Evolutionary conservation across 2,113 vertebrate species (phyloP), one percentile per base, ranked within the genome.

Genomic region (Lampris megalopsis): DNA sequence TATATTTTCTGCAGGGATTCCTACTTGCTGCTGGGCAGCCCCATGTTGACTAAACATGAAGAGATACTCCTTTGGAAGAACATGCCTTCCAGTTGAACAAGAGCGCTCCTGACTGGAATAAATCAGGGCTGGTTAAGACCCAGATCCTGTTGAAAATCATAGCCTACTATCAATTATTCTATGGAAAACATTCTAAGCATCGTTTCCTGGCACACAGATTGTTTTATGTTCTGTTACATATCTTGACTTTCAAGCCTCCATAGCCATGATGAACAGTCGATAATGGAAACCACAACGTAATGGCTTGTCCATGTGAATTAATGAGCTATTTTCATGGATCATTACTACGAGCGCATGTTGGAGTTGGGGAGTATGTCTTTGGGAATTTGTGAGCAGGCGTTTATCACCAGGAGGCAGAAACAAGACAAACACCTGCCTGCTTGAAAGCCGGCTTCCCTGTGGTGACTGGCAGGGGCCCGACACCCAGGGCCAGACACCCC

Each of bases 21-120:
- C 42, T 36, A 68, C 56, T 35, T 38, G 77, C 66, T 79, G 76
- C 76, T 65, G 57, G 62, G 75, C 58, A 70, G 71, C 73, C 65
- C 60, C 24, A 71, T 54, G 50, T 59, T 57, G 9, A 59, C 61
- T 65, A 41, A 40, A 45, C 47, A 9, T 9, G 64, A 59, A 67
- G 9, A 13, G 42, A 50, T 67, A 54, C 56, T 79, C 36, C 10
- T 56, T 54, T 42, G 43, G 54, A 47, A 48, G 35, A 40, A 58
- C 62, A 71, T 1, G 62, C n/a, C 47, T 65, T 8, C 24, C 63
- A 13, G 35, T 49, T 8, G n/a, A n/a, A 54, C n/a, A 54, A 54
- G n/a, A 4, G 3, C 1, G 52, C 2, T 54, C n/a, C 38, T 59
- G 35, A 59, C 3, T 37, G 52, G 52, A 54, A 54, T 59, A 38